Percentiles rank a stretch among this genome's conserved stretches.
phyloP scores from a whole-genome alignment of 2,888 invertebrate species.

The Parnassius smintheus region DNA sequence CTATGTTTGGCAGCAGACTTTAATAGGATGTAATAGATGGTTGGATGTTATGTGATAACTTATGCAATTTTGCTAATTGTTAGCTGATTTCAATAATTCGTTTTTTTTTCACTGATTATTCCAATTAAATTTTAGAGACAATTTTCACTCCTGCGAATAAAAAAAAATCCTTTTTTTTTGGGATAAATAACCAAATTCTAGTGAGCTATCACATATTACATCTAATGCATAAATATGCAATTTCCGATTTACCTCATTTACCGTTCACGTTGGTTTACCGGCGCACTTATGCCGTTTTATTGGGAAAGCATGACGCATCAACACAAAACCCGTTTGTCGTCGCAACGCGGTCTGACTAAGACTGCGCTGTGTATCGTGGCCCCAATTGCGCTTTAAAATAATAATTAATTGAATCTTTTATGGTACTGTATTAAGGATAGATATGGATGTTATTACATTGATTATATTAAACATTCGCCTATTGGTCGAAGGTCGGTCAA shows the following conservation, averaged over 20 bases:
- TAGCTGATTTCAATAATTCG: too few relatives aligned
- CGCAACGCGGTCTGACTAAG: constrained; percentile 39
- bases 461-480: too few relatives aligned
- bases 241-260: constrained; percentile 30
- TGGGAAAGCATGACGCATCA: constrained; percentile 44
- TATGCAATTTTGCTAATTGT: too few relatives aligned
- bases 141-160: too few relatives aligned
- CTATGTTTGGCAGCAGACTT: too few relatives aligned
- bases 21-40: too few relatives aligned
- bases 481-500: too few relatives aligned
- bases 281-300: constrained; percentile 36
- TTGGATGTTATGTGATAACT: too few relatives aligned
- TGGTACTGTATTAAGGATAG: background rate
- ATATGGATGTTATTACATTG: background rate
- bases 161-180: too few relatives aligned
- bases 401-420: constrained; percentile 29
- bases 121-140: too few relatives aligned
- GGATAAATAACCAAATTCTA: too few relatives aligned
- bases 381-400: constrained; percentile 43
- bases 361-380: constrained; percentile 39
- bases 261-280: constrained; percentile 26
- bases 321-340: constrained; percentile 42
- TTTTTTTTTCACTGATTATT: too few relatives aligned
- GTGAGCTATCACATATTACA: background rate
- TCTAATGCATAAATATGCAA: constrained; percentile 10